phyloP scores from a whole-genome alignment of 1,140 invertebrate genomes.

The Hormaphis cornu region DNA sequence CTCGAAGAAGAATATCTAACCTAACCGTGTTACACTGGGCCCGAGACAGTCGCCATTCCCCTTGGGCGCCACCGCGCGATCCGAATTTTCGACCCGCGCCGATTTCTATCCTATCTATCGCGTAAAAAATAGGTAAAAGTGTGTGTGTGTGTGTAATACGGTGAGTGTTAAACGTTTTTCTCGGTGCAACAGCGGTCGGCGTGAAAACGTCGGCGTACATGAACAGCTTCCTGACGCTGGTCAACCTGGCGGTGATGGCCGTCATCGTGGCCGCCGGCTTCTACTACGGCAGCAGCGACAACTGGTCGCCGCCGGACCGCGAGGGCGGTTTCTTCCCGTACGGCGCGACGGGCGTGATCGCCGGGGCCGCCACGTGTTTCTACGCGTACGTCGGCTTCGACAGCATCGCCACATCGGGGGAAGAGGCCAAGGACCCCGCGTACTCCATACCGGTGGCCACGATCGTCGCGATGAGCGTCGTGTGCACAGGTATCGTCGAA shows the following conservation, averaged over 20 bases:
- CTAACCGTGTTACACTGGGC: no score
- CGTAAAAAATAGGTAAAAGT: no score
- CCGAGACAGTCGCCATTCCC: no score
- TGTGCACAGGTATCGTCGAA: constrained; percentile 36
- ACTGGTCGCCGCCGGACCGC: constrained; percentile 74
- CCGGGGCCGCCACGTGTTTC: constrained; percentile 82
- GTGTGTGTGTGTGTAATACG: no score
- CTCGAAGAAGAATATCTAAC: no score
- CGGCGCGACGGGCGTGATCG: constrained; percentile 67
- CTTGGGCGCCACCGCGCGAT: no score
- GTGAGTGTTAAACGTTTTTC: no score
- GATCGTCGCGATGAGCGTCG: constrained; percentile 44
- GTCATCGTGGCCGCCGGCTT: constrained; percentile 67
- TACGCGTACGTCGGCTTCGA: constrained; percentile 88
- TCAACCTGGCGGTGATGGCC: constrained; percentile 66
- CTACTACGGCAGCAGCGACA: constrained; percentile 64
- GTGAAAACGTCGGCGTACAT: constrained; percentile 79
- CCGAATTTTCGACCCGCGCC: no score
- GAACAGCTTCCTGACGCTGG: constrained; percentile 67
- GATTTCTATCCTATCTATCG: no score
- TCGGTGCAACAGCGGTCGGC: constrained; percentile 51
- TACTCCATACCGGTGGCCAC: constrained; percentile 53
- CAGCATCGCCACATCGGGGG: constrained; percentile 63
- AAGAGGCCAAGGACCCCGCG: constrained; percentile 55
- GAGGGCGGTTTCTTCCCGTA: constrained; percentile 70